Conservation (phyloP, 2,888 invertebrate genomes). For the Plusia festucae region DNA sequence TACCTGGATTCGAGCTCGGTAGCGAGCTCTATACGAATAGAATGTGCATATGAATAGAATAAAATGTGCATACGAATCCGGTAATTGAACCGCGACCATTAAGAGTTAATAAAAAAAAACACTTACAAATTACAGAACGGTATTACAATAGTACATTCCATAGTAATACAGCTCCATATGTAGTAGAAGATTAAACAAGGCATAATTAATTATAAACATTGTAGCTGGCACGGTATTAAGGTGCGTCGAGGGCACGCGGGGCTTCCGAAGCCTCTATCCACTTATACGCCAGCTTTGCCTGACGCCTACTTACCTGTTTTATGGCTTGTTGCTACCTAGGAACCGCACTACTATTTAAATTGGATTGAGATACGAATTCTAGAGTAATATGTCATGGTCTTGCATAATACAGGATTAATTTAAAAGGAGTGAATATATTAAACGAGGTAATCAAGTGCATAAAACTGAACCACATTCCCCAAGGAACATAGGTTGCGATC, state of each 20-base stretch:
- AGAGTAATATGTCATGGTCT: neutral
- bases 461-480: no score
- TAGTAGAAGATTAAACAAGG: slow-evolving; percentile 48
- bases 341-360: slow-evolving; percentile 37
- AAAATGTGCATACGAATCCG: no score
- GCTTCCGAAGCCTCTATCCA: slow-evolving; percentile 74
- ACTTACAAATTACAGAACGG: no score
- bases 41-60: no score
- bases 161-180: slow-evolving; percentile 10
- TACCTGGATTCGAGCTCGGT: no score
- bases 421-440: no score
- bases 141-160: neutral
- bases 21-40: no score
- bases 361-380: slow-evolving; percentile 46
- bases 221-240: slow-evolving; percentile 60
- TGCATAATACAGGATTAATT: no score
- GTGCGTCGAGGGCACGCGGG: slow-evolving; percentile 60
- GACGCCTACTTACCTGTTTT: slow-evolving; percentile 64
- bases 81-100: no score
- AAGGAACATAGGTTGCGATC: no score
- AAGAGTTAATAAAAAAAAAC: no score
- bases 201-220: slow-evolving; percentile 66
- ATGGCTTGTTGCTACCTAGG: slow-evolving; percentile 65
- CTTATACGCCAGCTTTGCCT: slow-evolving; percentile 64
- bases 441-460: no score